phyloP scores from a whole-genome alignment of 2,888 invertebrate genomes.

The Caenorhabditis sp. region DNA sequence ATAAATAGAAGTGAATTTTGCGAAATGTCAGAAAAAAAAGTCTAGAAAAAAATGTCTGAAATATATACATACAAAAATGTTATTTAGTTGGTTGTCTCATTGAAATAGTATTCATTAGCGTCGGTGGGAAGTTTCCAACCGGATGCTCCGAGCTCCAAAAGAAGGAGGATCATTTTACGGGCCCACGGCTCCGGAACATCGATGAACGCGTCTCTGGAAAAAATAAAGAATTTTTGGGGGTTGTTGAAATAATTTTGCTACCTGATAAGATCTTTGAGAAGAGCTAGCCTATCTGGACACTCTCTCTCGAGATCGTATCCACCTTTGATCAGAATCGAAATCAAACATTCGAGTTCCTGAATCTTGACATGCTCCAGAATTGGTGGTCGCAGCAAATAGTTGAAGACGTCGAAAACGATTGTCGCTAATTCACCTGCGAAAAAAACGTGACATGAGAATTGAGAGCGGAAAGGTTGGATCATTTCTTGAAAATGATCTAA shows the following conservation, averaged over 20 bases:
- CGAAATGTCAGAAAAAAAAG: slow-evolving; percentile 4
- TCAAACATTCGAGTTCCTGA: slow-evolving; percentile 69
- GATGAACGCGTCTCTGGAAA: slow-evolving; percentile 65
- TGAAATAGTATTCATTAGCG: slow-evolving; percentile 70
- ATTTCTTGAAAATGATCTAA: not conserved
- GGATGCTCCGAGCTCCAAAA: slow-evolving; percentile 67
- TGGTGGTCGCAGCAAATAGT: slow-evolving; percentile 63
- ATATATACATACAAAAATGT: slow-evolving; percentile 12
- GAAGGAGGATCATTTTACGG: slow-evolving; percentile 69
- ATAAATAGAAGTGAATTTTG: too few species aligned
- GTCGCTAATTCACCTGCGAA: slow-evolving; percentile 62
- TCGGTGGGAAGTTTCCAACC: slow-evolving; percentile 68
- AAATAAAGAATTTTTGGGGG: too few species aligned
- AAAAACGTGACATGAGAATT: not conserved
- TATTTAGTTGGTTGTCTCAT: slow-evolving; percentile 39
- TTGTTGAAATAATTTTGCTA: slow-evolving; percentile 1
- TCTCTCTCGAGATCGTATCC: slow-evolving; percentile 70
- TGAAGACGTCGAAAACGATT: slow-evolving; percentile 67
- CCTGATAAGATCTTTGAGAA: slow-evolving; percentile 64
- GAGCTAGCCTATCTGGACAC: slow-evolving; percentile 63
- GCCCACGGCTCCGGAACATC: slow-evolving; percentile 69
- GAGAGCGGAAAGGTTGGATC: not conserved
- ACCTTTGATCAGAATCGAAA: slow-evolving; percentile 62
- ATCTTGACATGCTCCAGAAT: slow-evolving; percentile 67
- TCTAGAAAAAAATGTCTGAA: slow-evolving; percentile 7